Base-by-base conservation (phyloP, 1,140 invertebrate species). In the Drosophila pandora region DNA sequence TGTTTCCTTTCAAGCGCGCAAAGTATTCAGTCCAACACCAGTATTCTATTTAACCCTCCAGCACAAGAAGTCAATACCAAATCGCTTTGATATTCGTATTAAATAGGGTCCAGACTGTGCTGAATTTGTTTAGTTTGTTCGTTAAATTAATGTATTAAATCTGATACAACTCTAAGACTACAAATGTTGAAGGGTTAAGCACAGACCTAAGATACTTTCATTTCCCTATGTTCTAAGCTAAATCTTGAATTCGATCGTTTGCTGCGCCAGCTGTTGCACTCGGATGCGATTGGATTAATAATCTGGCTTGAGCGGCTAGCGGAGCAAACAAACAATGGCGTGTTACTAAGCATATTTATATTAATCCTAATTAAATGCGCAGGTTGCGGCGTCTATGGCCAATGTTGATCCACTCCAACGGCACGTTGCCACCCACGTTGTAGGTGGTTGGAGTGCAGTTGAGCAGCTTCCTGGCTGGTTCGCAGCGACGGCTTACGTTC, bases 401-500 rank as follows among this genome's bases (percentile, higher is more conserved):
- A 61, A 91, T 70, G 57, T 91, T 91, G 39, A 90, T 50, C 90
- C 90, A 91, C 65, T 91, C 90, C 43, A 91, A 50, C 6, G 90
- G 90, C 53, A 91, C 75, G 25, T 73, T 76, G 5, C 74, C 62
- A n/a, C 68, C 76, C 34, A 79, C 64, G 68, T 90, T 89, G 65
- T 83, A 83, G 17, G 61, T 73, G 41, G 73, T 52, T 3, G 76
- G 62, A 1, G 34, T 69, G 70, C 90, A 91, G 56, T 72, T 87
- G 41, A 52, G 48, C 17, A 91, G 62, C 41, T 91, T 91, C 34
- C 57, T 70, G 8, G 75, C 52, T 2, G 80, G 87, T 92, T 97
- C 96, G 78, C 96, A 97, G 79, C 95, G 93, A 90, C 95, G 93
- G 62, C 95, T 96, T 1, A 95, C 93, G 37, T 95, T 94, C 95